These are phyloP conservation scores for Megathymus violae DNA, from an alignment of 1,140 invertebrate species.

Conservation along the genomic window DNA sequence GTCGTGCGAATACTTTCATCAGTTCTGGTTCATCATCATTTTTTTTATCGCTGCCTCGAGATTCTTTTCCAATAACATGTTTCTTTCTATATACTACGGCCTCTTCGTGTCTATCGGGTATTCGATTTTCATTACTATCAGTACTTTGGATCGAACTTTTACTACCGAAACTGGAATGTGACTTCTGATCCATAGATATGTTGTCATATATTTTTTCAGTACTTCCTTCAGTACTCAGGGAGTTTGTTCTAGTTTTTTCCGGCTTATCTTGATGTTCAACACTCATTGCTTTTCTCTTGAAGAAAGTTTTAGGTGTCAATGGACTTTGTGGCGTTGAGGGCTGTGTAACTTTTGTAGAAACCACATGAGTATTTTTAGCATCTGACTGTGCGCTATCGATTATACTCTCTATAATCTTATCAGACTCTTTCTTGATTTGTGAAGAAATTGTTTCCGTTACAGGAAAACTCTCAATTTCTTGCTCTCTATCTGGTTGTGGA, in stretches of 20 bases:
- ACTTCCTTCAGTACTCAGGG: slow-evolving; percentile 72
- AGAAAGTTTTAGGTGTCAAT: slow-evolving; percentile 68
- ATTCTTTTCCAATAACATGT: slow-evolving; percentile 62
- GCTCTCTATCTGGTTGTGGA: slow-evolving; percentile 65
- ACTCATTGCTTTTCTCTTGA: slow-evolving; percentile 71
- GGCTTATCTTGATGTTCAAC: slow-evolving; percentile 64
- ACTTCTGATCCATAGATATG: slow-evolving; percentile 78
- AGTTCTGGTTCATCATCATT: slow-evolving; percentile 89
- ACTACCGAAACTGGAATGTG: slow-evolving; percentile 79
- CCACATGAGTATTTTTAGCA: slow-evolving; percentile 51
- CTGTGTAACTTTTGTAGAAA: slow-evolving; percentile 40
- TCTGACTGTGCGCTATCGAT: slow-evolving; percentile 45
- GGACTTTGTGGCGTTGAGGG: slow-evolving; percentile 61
- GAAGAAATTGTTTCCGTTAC: slow-evolving; percentile 57
- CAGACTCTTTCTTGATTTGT: slow-evolving; percentile 48
- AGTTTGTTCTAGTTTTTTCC: slow-evolving; percentile 72
- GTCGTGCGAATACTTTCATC: slow-evolving; percentile 91
- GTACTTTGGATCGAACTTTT: slow-evolving; percentile 84
- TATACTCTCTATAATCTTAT: slow-evolving; percentile 54
- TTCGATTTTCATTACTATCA: slow-evolving; percentile 71
- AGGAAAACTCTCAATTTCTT: slow-evolving; percentile 56
- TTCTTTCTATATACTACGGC: slow-evolving; percentile 76
- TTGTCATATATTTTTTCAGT: slow-evolving; percentile 75
- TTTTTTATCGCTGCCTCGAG: slow-evolving; percentile 62
- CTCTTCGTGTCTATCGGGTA: slow-evolving; percentile 70